Evolutionary conservation across 2,797 vertebrate genomes (phyloP).

Genomic region (Aeoliscus strigatus): DNA sequence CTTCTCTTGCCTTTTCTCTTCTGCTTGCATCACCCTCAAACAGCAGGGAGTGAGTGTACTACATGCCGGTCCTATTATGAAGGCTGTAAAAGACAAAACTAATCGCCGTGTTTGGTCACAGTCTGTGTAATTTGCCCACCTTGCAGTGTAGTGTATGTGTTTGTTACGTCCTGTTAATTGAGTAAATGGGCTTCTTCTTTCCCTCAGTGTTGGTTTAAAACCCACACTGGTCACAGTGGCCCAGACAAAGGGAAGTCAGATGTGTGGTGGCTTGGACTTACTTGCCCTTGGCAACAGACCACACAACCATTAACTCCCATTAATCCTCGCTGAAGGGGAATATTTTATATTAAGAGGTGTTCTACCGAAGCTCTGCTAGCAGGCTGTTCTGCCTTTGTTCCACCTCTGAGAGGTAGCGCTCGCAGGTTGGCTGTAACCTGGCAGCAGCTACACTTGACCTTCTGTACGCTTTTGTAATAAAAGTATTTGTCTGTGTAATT

Average conservation of each 20-base stretch:
- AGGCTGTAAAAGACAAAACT: conserved; percentile 21
- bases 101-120: conserved; percentile 34
- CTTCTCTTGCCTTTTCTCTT: background rate
- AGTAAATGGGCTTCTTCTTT: conserved; percentile 43
- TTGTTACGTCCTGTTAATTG: conserved; percentile 10
- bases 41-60: background rate
- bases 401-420: conserved; percentile 46
- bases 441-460: conserved; percentile 59
- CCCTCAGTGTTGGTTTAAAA: conserved; percentile 35
- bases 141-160: conserved; percentile 17
- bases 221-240: conserved; percentile 22
- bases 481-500: conserved; percentile 10
- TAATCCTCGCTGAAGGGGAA: conserved; percentile 55
- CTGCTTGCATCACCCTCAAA: background rate
- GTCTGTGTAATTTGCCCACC: conserved; percentile 39
- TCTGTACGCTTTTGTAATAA: conserved; percentile 33
- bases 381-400: conserved; percentile 53
- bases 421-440: conserved; percentile 61
- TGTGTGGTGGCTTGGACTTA: conserved; percentile 43
- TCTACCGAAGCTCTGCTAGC: conserved; percentile 41
- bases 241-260: conserved; percentile 47
- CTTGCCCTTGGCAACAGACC: conserved; percentile 54
- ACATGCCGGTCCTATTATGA: conserved; percentile 6
- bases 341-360: conserved; percentile 67
- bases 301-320: conserved; percentile 59